These are phyloP conservation scores for Lethenteron camtschaticum DNA, from an alignment of 2,113 vertebrate genomes.

Conservation along the genomic window DNA sequence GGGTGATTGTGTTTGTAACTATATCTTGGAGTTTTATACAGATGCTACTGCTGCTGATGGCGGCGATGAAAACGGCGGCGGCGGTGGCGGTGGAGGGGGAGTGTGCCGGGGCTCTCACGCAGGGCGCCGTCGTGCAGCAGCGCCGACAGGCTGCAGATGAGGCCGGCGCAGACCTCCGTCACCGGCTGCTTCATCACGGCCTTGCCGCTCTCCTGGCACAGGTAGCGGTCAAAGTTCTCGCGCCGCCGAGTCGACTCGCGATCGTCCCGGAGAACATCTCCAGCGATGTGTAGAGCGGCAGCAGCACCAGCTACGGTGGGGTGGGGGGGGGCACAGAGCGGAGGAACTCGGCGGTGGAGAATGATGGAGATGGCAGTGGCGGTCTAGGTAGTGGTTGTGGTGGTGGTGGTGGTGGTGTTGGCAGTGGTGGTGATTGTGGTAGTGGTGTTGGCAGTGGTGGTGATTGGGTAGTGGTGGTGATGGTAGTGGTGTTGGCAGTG, in stretches of 20 bases:
- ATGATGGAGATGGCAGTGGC: too few relatives aligned
- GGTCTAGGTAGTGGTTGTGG: too few relatives aligned
- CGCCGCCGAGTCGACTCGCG: conserved; percentile 29
- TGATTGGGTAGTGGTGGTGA: too few relatives aligned
- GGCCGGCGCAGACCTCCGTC: conserved; percentile 43
- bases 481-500: too few relatives aligned
- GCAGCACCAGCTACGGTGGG: conserved; percentile 35
- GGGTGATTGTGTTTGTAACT: too few relatives aligned
- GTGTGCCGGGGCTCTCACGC: conserved; percentile 35
- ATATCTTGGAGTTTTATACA: too few relatives aligned
- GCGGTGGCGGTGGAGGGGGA: background rate
- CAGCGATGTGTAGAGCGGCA: conserved; percentile 51
- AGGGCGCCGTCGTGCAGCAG: conserved; percentile 53
- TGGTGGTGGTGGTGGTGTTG: too few relatives aligned
- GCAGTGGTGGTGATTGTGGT: too few relatives aligned
- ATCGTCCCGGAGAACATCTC: conserved; percentile 76
- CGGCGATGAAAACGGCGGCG: background rate
- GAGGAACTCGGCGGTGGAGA: too few relatives aligned
- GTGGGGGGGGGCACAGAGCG: background rate
- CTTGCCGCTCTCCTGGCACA: conserved; percentile 42
- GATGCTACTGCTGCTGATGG: conserved; percentile 20
- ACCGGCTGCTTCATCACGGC: conserved; percentile 22
- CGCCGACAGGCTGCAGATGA: conserved; percentile 58
- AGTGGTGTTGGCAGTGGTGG: too few relatives aligned
- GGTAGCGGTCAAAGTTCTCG: conserved; percentile 54